Evolutionary conservation across 2,888 invertebrate species (phyloP).

Genomic region (Acronicta aceris): DNA sequence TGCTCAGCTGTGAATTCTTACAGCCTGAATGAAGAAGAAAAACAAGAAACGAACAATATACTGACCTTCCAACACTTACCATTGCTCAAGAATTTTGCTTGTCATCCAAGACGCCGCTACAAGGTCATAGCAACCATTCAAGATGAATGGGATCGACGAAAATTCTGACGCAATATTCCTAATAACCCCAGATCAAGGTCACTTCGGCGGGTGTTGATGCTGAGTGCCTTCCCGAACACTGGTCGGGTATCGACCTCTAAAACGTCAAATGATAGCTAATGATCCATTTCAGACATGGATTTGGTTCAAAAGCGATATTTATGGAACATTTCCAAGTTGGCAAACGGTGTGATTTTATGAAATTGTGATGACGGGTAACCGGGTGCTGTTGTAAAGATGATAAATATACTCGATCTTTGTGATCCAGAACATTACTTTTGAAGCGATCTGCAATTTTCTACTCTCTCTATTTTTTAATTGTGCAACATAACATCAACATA

Average conservation of each 20-base stretch:
- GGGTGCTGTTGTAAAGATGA: constrained; percentile 3
- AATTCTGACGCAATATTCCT: constrained; percentile 33
- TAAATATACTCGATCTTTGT: constrained; percentile 5
- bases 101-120: constrained; percentile 20
- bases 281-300: constrained; percentile 41
- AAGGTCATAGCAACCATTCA: constrained; percentile 34
- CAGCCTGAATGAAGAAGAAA: not conserved
- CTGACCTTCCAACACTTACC: constrained; percentile 7
- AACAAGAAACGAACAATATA: not conserved
- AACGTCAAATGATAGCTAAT: constrained; percentile 46
- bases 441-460: not conserved
- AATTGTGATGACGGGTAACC: constrained; percentile 9
- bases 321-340: constrained; percentile 53
- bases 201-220: constrained; percentile 16
- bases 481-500: no score
- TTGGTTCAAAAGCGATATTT: constrained; percentile 39
- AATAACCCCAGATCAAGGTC: constrained; percentile 42
- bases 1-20: not conserved
- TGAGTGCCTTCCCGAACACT: constrained; percentile 32
- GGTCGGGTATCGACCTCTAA: constrained; percentile 30
- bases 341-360: constrained; percentile 13
- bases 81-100: constrained; percentile 18
- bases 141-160: constrained; percentile 25
- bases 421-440: not conserved
- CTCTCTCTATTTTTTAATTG: no score